phyloP scores from a whole-genome alignment of 2,113 vertebrate genomes.

The Cinclus mexicanus region DNA sequence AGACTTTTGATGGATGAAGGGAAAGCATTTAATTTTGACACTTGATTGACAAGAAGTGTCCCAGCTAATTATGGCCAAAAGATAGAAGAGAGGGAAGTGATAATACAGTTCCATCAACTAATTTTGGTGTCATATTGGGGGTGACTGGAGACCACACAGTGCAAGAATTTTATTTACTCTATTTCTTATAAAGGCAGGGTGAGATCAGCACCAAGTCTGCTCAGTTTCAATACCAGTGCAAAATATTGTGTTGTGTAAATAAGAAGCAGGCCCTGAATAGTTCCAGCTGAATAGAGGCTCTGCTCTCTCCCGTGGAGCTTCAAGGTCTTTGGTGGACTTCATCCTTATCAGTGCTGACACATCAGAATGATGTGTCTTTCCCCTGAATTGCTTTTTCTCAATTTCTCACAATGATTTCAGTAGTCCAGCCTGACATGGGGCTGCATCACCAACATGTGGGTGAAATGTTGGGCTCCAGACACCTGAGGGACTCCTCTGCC shows the following conservation, averaged over 20 bases:
- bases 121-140: background rate
- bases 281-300: background rate
- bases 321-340: background rate
- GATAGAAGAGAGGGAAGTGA: background rate
- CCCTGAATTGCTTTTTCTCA: background rate
- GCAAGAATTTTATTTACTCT: background rate
- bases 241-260: background rate
- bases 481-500: background rate
- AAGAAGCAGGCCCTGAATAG: background rate
- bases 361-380: fast-evolving
- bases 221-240: background rate
- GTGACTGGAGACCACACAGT: background rate
- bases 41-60: background rate
- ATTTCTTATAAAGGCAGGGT: background rate
- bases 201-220: background rate
- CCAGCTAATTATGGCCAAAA: background rate
- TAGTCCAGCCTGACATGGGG: fast-evolving
- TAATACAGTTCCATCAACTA: background rate
- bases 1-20: background rate
- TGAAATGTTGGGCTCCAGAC: background rate
- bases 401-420: background rate
- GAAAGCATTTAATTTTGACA: background rate
- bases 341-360: fast-evolving
- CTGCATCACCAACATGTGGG: background rate
- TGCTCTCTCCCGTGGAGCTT: background rate